A percentile compares a stretch with the other conserved stretches of the same genome.
Conservation (phyloP, 1,140 invertebrate species). For the Zaprionus gabonicus region DNA sequence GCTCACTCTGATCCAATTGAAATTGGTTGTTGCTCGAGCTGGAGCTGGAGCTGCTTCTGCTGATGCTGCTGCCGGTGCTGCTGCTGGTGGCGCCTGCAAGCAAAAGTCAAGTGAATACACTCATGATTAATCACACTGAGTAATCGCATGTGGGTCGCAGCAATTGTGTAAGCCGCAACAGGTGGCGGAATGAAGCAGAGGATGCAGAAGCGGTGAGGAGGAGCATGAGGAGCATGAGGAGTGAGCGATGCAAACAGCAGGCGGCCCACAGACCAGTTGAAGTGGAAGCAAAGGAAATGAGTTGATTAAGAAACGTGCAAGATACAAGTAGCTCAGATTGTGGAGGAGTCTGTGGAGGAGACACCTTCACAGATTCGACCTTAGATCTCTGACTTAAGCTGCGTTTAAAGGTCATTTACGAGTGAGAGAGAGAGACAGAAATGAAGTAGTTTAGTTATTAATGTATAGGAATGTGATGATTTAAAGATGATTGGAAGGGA, state of each 20-base stretch:
- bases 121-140: constrained; percentile 62
- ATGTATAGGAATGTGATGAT: neutral
- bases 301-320: constrained; percentile 21
- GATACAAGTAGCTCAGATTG: constrained; percentile 41
- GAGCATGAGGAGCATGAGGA: neutral
- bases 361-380: neutral
- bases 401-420: neutral
- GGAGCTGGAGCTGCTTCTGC: neutral
- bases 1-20: constrained; percentile 86
- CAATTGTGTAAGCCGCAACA: constrained; percentile 54
- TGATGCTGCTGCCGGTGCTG: constrained; percentile 14
- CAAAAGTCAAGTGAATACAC: constrained; percentile 6
- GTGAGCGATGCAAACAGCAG: constrained; percentile 25
- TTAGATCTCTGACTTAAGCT: neutral
- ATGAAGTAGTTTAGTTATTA: neutral
- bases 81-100: constrained; percentile 21
- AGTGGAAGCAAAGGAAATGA: constrained; percentile 16
- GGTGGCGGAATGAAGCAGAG: neutral
- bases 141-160: constrained; percentile 52
- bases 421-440: neutral
- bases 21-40: constrained; percentile 32
- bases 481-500: too few relatives aligned
- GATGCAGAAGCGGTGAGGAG: neutral
- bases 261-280: constrained; percentile 40
- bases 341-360: neutral